phyloP scores from a whole-genome alignment of 2,888 invertebrate species.

The Nomada fucata region DNA sequence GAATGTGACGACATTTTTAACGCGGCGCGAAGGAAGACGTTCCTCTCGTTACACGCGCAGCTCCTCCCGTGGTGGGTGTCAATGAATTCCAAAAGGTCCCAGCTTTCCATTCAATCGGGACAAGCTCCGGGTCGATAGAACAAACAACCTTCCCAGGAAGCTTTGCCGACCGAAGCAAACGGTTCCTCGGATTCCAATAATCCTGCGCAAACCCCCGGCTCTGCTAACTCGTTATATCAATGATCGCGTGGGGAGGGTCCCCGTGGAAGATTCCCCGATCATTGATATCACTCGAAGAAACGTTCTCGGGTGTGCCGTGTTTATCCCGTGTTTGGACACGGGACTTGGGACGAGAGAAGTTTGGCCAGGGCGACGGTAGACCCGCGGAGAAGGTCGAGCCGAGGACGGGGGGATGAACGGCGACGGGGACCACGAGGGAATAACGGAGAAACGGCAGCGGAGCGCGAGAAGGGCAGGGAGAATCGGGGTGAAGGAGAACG shows the following conservation, averaged over 20 bases:
- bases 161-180: background rate
- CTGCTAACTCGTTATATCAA: slow-evolving; percentile 60
- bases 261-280: slow-evolving; percentile 61
- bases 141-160: slow-evolving; percentile 3
- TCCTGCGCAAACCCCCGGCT: slow-evolving; percentile 37
- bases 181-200: slow-evolving; percentile 44
- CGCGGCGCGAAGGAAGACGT: background rate
- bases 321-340: slow-evolving; percentile 57
- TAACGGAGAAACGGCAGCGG: slow-evolving; percentile 36
- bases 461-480: slow-evolving; percentile 36
- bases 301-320: slow-evolving; percentile 64
- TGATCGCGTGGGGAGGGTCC: slow-evolving; percentile 52
- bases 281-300: slow-evolving; percentile 69
- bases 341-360: slow-evolving; percentile 33
- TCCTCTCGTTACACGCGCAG: too few relatives aligned
- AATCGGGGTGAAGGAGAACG: slow-evolving; percentile 25
- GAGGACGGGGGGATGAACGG: slow-evolving; percentile 65
- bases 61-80: too few relatives aligned
- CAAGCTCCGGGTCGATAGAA: slow-evolving; percentile 1
- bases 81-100: background rate
- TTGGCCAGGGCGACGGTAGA: slow-evolving; percentile 44
- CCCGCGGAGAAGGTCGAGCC: slow-evolving; percentile 64
- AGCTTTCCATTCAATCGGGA: background rate
- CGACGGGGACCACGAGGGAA: slow-evolving; percentile 68
- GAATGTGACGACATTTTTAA: slow-evolving; percentile 45